Evolutionary conservation across 2,797 vertebrate species (phyloP).

Genomic region (Pipistrellus pygmaeus): DNA sequence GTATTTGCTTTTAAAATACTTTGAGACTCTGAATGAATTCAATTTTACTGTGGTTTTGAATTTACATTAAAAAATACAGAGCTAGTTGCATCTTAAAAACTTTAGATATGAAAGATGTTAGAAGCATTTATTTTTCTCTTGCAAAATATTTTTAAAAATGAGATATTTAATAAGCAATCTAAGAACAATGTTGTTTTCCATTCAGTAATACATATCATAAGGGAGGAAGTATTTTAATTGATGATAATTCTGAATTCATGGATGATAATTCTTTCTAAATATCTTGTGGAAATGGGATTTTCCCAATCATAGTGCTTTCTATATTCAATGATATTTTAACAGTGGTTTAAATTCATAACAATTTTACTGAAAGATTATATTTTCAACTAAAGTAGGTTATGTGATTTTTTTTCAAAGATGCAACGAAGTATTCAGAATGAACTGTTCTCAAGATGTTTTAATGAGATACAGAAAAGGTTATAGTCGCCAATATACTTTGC

Average conservation of each 20-base stretch:
- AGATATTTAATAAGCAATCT: not conserved
- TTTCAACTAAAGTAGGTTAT: constrained; percentile 27
- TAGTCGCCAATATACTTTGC: constrained; percentile 45
- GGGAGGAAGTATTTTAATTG: not conserved
- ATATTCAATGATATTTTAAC: not conserved
- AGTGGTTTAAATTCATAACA: constrained; percentile 3
- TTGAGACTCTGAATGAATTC: not conserved
- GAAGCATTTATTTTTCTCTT: not conserved
- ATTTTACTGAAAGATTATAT: constrained; percentile 10
- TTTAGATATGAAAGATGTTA: not conserved
- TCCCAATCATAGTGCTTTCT: constrained; percentile 4
- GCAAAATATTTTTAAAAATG: not conserved
- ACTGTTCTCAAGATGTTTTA: constrained; percentile 14
- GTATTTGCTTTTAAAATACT: not conserved
- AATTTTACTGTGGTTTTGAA: not conserved
- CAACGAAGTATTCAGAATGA: not conserved
- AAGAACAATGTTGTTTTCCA: not conserved
- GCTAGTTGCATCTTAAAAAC: not conserved
- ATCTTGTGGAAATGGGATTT: not conserved
- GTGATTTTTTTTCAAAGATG: constrained; percentile 49
- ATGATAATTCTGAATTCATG: not conserved
- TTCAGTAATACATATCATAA: not conserved
- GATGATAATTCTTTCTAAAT: constrained; percentile 9
- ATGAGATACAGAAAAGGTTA: constrained; percentile 30
- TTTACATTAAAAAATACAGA: not conserved